Evolutionary conservation across 2,888 invertebrate species (phyloP), one percentile per base, ranked within the genome.

Genomic region (Homarus gammarus): DNA sequence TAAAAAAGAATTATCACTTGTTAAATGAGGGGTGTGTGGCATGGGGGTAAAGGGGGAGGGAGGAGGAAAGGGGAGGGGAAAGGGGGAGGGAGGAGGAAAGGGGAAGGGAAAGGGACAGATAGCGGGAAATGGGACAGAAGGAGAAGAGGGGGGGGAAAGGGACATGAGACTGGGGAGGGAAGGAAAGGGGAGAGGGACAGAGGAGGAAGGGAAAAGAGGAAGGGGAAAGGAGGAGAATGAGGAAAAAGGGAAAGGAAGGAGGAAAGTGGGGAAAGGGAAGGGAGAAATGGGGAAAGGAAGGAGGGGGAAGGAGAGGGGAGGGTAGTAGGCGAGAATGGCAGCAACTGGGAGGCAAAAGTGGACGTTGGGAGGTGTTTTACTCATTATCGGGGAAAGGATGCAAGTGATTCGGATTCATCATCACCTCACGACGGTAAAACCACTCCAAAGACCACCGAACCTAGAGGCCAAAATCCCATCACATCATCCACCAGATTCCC

Each of bases 371-470:
- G 84, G 84, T 89, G 88, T 89, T 89, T 89, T 89, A 89, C 88
- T 89, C 88, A 89, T 89, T 89, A 89, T 89, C 84, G 88, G 78
- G 72, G 88, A 79, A 89, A 89, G 88, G 88, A 89, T 89, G 88
- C 88, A 89, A 89, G 88, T 89, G 88, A 89, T 89, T 89, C 84
- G 72, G 88, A 89, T 84, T 84, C 77, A 84, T 83, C 83, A 89
- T 61, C 70, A 51, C 22, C 6, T 8, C 38, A 56, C 38, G n/a
- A 10, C 33, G 72, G 51, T n/a, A 89, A 49, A 68, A 56, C 40
- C 84, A 33, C 77, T 88, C 72, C 38, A 51, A 15, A 12, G 31
- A 22, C 51, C 38, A 2, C 38, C 3, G 0, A 40, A 27, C 70
- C 10, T 36, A 78, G 49, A 44, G 78, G 8, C 70, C 78, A 70